Percentiles rank a stretch among this genome's conserved stretches.
Evolutionary conservation across 2,797 vertebrate genomes (phyloP).

Genomic region (Gymnoscopelus braueri): DNA sequence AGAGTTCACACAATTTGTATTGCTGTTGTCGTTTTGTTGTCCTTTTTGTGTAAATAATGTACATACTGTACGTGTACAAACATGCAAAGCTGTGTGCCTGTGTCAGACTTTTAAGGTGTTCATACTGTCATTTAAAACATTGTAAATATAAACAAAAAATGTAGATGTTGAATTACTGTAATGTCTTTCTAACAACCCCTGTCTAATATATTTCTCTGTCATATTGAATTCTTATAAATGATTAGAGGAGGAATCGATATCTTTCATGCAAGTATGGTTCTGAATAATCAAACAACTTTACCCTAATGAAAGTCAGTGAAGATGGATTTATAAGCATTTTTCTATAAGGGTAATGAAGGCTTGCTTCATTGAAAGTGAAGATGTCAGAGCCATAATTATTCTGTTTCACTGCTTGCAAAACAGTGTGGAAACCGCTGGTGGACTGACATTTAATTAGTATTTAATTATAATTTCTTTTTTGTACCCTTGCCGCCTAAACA

Average conservation of each 20-base stretch:
- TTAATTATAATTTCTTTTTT: not conserved
- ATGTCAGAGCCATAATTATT: conserved; percentile 14
- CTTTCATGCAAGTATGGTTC: conserved; percentile 28
- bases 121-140: conserved; percentile 51
- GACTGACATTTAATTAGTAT: conserved; percentile 3
- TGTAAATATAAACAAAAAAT: conserved; percentile 73
- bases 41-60: conserved; percentile 44
- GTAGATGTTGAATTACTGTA: conserved; percentile 67
- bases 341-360: conserved; percentile 29
- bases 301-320: conserved; percentile 34
- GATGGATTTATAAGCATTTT: conserved; percentile 36
- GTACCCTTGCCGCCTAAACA: not conserved
- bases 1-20: conserved; percentile 25
- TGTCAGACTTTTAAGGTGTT: conserved; percentile 51
- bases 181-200: conserved; percentile 64
- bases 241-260: conserved; percentile 10
- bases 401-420: no score
- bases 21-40: conserved; percentile 16
- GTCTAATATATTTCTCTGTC: conserved; percentile 50
- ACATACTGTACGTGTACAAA: conserved; percentile 44
- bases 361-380: conserved; percentile 24
- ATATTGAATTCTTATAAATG: conserved; percentile 31
- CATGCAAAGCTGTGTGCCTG: conserved; percentile 27
- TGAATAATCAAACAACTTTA: conserved; percentile 30
- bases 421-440: not conserved